These are phyloP conservation scores for Aspidiotus destructor DNA, from an alignment of 2,888 invertebrate genomes.

Conservation along the genomic window DNA sequence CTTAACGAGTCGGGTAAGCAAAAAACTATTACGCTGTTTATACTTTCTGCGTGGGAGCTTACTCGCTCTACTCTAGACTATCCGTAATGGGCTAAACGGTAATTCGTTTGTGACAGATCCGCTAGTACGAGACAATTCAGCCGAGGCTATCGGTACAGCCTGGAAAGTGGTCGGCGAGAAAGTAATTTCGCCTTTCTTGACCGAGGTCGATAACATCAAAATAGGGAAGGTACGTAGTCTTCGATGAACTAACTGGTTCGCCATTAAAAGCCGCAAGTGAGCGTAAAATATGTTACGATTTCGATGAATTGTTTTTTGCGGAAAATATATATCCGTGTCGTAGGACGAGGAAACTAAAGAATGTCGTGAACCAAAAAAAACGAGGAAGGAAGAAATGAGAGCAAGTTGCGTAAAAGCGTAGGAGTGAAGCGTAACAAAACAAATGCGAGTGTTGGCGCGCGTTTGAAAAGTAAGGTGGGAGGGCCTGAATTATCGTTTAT, in stretches of 20 bases:
- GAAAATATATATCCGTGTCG: no score
- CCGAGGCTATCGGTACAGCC: constrained; percentile 86
- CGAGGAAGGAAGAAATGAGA: no score
- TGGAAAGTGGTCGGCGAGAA: constrained; percentile 92
- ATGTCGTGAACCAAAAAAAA: no score
- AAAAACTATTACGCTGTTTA: no score
- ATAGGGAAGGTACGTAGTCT: constrained; percentile 59
- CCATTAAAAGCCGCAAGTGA: neutral
- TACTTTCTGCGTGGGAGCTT: neutral
- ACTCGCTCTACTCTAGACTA: neutral
- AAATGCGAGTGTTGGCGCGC: no score
- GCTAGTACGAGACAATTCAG: constrained; percentile 80
- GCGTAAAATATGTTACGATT: neutral
- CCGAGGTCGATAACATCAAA: constrained; percentile 81
- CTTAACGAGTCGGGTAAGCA: constrained; percentile 60
- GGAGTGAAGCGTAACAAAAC: no score
- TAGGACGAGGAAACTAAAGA: no score
- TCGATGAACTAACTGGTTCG: neutral
- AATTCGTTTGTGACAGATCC: constrained; percentile 53
- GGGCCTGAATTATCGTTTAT: no score
- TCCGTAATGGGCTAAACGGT: constrained; percentile 33
- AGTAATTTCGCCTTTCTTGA: constrained; percentile 70
- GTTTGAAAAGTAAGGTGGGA: no score
- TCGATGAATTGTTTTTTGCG: no score
- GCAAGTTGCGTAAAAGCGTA: no score